Conservation (phyloP, 2,888 invertebrate genomes). For the Athetis lepigone region DNA sequence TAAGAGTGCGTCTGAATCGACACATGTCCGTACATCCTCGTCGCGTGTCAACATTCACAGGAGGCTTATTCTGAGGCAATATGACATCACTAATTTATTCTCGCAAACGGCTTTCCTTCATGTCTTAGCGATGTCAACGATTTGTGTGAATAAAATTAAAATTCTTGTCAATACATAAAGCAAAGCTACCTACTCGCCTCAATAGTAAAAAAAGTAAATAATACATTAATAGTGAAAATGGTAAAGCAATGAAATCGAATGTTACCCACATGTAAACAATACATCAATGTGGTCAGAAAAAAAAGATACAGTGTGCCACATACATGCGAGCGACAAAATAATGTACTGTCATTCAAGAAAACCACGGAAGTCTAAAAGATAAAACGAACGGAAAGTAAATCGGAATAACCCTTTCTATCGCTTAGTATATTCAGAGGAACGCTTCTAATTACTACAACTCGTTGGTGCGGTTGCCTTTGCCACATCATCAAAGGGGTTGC, state of each 20-base stretch:
- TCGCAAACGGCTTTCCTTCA: slow-evolving; percentile 26
- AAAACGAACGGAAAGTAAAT: slow-evolving; percentile 28
- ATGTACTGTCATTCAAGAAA: slow-evolving; percentile 29
- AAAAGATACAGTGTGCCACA: neutral
- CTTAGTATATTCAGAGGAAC: slow-evolving; percentile 69
- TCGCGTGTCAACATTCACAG: slow-evolving; percentile 71
- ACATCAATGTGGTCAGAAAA: neutral
- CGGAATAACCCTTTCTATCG: slow-evolving; percentile 69
- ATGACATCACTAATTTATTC: slow-evolving; percentile 52
- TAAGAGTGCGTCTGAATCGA: slow-evolving; percentile 85
- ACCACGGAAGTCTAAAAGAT: slow-evolving; percentile 34
- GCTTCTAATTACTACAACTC: slow-evolving; percentile 77
- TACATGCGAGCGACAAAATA: neutral
- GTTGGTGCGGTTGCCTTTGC: slow-evolving; percentile 70
- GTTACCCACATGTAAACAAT: slow-evolving; percentile 2
- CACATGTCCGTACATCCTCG: slow-evolving; percentile 71
- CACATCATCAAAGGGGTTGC: slow-evolving; percentile 72
- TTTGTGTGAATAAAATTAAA: slow-evolving; percentile 23
- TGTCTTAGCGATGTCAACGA: slow-evolving; percentile 1
- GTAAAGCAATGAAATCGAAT: slow-evolving; percentile 6
- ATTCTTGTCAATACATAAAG: neutral
- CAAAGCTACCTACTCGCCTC: neutral
- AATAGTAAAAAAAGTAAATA: neutral
- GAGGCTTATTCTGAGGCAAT: slow-evolving; percentile 59
- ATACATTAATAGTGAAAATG: neutral